Percentiles rank a stretch among this genome's conserved stretches.
Evolutionary conservation across 1,140 invertebrate genomes (phyloP).

Genomic region (Caenorhabditis remanei): DNA sequence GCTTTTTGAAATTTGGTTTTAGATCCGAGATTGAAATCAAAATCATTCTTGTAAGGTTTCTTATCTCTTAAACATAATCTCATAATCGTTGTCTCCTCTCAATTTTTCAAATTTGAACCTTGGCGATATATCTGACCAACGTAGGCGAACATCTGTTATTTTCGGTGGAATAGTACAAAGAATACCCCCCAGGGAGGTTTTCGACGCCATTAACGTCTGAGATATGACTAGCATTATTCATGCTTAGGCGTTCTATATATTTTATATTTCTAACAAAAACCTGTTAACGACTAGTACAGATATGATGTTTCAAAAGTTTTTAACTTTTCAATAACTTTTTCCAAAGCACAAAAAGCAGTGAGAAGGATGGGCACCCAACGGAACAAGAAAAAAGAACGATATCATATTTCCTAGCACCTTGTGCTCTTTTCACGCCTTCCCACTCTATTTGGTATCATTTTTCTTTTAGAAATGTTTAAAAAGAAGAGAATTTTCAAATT

Average conservation of each 20-base stretch:
- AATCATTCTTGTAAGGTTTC: neutral
- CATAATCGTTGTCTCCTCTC: neutral
- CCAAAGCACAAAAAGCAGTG: neutral
- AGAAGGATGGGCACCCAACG: neutral
- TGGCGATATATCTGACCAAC: neutral
- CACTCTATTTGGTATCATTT: conserved; percentile 53
- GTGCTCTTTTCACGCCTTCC: conserved; percentile 50
- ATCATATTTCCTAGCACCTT: conserved; percentile 49
- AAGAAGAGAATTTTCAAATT: neutral
- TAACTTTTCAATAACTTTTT: neutral
- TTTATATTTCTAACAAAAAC: neutral
- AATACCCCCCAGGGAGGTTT: neutral
- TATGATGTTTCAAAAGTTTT: neutral
- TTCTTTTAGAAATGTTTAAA: neutral
- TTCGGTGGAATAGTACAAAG: neutral
- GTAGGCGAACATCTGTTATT: conserved; percentile 40
- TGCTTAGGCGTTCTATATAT: neutral
- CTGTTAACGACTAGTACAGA: conserved; percentile 35
- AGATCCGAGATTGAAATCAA: neutral
- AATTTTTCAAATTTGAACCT: neutral
- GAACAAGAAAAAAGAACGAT: conserved; percentile 41
- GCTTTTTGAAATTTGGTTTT: neutral
- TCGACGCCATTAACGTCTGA: conserved; percentile 30
- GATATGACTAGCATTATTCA: conserved; percentile 32
- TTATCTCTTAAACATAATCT: neutral